These are phyloP conservation scores for Chymomyza amoena DNA, from an alignment of 2,888 invertebrate species.

Conservation along the genomic window DNA sequence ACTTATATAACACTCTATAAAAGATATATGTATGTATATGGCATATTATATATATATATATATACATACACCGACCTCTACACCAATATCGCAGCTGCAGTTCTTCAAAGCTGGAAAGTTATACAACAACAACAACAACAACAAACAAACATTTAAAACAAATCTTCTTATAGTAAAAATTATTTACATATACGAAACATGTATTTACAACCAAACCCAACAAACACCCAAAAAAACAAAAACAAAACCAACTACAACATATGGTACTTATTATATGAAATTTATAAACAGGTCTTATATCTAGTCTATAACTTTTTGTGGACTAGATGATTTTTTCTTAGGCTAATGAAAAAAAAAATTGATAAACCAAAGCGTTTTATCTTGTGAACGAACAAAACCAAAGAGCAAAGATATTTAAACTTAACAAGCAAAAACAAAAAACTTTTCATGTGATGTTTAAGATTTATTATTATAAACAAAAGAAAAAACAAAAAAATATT, in stretches of 20 bases:
- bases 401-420: constrained; percentile 21
- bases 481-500: constrained; percentile 30
- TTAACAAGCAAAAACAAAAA: constrained; percentile 38
- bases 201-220: constrained; percentile 37
- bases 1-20: constrained; percentile 28
- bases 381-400: constrained; percentile 33
- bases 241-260: not conserved
- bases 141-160: not conserved
- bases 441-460: constrained; percentile 75
- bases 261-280: constrained; percentile 37
- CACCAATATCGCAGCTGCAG: constrained; percentile 51
- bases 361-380: constrained; percentile 24
- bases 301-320: constrained; percentile 66
- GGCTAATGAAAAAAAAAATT: constrained; percentile 39
- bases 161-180: not conserved
- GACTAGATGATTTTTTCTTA: constrained; percentile 63
- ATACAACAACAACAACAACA: not conserved
- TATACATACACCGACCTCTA: constrained; percentile 42
- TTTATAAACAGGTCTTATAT: constrained; percentile 67
- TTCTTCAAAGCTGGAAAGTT: constrained; percentile 32
- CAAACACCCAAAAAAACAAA: not conserved
- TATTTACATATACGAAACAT: not conserved
- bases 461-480: constrained; percentile 38
- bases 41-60: constrained; percentile 23
- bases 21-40: constrained; percentile 10